phyloP scores from a whole-genome alignment of 92 coral and sea anemone genomes.

The Zoanthus solanderi region DNA sequence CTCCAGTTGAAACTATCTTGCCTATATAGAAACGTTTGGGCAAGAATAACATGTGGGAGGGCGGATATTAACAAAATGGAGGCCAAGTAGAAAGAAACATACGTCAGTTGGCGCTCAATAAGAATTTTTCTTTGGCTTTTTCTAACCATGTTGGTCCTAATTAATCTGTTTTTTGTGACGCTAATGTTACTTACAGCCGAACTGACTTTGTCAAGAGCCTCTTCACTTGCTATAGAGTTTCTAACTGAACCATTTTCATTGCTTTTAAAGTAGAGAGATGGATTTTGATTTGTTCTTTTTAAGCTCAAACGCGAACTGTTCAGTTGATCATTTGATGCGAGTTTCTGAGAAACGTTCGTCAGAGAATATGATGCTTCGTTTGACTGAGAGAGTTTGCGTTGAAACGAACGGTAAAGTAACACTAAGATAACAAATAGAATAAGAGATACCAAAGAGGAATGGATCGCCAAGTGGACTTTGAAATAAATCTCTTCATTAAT shows the following conservation, averaged over 20 bases:
- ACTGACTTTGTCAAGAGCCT: background rate
- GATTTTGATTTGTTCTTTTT: slow-evolving; percentile 9
- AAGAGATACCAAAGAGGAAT: slow-evolving; percentile 33
- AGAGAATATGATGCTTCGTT: background rate
- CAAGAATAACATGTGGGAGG: slow-evolving; percentile 35
- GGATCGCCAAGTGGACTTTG: slow-evolving; percentile 39
- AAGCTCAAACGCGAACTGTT: slow-evolving; percentile 6
- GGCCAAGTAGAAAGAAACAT: slow-evolving; percentile 37
- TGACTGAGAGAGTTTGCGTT: slow-evolving; percentile 25
- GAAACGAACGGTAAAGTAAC: slow-evolving; percentile 29
- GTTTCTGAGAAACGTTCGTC: background rate
- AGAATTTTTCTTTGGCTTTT: slow-evolving; percentile 27
- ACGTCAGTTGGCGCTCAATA: slow-evolving; percentile 35
- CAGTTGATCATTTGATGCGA: background rate
- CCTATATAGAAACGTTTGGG: slow-evolving; percentile 23
- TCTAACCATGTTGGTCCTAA: slow-evolving; percentile 24
- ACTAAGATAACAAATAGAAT: slow-evolving; percentile 29
- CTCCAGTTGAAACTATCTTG: slow-evolving; percentile 6
- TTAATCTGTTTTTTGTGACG: background rate
- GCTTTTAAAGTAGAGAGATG: background rate
- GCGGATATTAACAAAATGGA: slow-evolving; percentile 37
- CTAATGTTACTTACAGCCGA: background rate
- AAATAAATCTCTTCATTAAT: slow-evolving; percentile 24
- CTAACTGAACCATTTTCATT: background rate
- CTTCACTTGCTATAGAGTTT: slow-evolving; percentile 12